Evolutionary conservation across 1,140 invertebrate genomes (phyloP), one percentile per base, ranked within the genome.

Genomic region (Pollicipes pollicipes): DNA sequence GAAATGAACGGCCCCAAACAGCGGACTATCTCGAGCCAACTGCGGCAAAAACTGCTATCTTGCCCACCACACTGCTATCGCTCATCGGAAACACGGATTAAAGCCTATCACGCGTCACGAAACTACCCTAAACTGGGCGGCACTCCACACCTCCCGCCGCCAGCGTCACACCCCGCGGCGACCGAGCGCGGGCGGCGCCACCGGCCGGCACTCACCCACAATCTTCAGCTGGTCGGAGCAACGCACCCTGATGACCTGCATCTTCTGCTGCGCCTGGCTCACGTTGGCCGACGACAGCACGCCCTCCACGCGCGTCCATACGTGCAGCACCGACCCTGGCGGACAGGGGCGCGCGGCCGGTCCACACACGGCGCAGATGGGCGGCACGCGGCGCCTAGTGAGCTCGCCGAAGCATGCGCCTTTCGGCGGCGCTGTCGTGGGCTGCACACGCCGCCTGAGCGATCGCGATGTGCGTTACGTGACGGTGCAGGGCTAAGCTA

Each of bases 71-170:
- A 78, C 77, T 77, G 75, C 79, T 83, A 83, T 69, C n/a, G n/a
- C n/a, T n/a, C n/a, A n/a, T n/a, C n/a, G n/a, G n/a, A n/a, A n/a
- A n/a, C n/a, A n/a, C n/a, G n/a, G n/a, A n/a, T n/a, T n/a, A n/a
- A n/a, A n/a, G n/a, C n/a, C n/a, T n/a, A n/a, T n/a, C n/a, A n/a
- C n/a, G n/a, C n/a, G n/a, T n/a, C n/a, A n/a, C n/a, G n/a, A n/a
- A n/a, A 97, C 93, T 76, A 97, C 90, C 83, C 95, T 95, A 71
- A 90, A 81, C 17, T 88, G 90, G 76, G 93, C 89, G 73, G 79
- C 84, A 26, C 93, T 95, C 79, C 91, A 87, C 76, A 98, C 83
- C 71, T n/a, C 97, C 87, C 75, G 99, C 90, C 74, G 98, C 94
- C 83, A 99, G 97, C 90, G 98, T 95, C 80, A 95, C 95, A 74